phyloP scores from a whole-genome alignment of 2,113 vertebrate species.

The Colossoma macropomum region DNA sequence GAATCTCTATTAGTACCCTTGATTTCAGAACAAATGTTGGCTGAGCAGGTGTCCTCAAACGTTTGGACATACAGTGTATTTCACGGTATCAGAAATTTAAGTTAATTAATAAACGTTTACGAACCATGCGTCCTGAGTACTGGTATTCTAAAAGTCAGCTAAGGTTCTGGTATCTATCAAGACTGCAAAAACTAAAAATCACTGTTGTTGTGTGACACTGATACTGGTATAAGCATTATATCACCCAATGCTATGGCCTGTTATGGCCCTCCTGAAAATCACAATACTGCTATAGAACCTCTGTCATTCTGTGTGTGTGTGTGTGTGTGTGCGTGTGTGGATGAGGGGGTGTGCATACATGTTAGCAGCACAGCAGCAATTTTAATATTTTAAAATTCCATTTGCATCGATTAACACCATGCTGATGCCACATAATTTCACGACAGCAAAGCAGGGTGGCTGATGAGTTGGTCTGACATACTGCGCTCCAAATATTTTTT shows the following conservation, averaged over 20 bases:
- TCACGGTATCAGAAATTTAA: too few relatives aligned
- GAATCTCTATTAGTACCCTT: too few relatives aligned
- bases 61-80: too few relatives aligned
- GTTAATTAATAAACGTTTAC: too few relatives aligned
- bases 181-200: too few relatives aligned
- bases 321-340: not conserved
- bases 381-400: conserved; percentile 74
- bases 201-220: too few relatives aligned
- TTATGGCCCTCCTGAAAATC: conserved; percentile 1
- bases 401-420: conserved; percentile 67
- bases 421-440: conserved; percentile 64
- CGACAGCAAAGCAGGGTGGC: conserved; percentile 61
- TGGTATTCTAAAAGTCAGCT: too few relatives aligned
- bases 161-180: too few relatives aligned
- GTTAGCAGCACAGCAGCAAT: conserved; percentile 59
- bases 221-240: not conserved
- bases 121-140: too few relatives aligned
- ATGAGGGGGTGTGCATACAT: not conserved
- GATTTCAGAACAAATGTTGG: too few relatives aligned
- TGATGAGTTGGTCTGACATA: conserved; percentile 65
- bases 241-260: not conserved
- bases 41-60: too few relatives aligned
- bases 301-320: conserved; percentile 1
- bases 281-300: conserved; percentile 11
- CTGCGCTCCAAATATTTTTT: conserved; percentile 72